Base-by-base conservation (phyloP, 2,797 vertebrate genomes). In the Cottoperca gobio region DNA sequence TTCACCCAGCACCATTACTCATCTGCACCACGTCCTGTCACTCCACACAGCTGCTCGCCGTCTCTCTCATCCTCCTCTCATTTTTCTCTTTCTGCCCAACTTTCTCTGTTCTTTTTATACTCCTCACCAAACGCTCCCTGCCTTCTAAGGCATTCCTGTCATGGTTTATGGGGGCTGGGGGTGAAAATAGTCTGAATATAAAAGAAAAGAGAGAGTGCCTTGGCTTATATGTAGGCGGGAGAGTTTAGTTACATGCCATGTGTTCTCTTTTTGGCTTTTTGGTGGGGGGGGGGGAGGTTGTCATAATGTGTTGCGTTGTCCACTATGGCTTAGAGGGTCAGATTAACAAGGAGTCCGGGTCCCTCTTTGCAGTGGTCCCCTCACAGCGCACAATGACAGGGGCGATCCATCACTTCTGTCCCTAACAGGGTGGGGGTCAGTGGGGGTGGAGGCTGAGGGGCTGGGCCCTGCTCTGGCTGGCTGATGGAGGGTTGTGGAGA, bases 401-500 rank as follows among this genome's bases (percentile, higher is more conserved):
- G 40, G 86, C 91, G 88, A 95, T 95, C 94, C 94, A 95, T 95
- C 95, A 94, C 85, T 86, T 81, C 83, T 93, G 90, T 92, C 92
- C 87, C 81, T 86, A 92, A 91, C 87, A 92, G 92, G 94, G 93
- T 95, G 96, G 96, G 96, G 92, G 91, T 92, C 92, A 87, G 81
- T 84, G 86, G 86, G 88, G 87, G 88, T 84, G 86, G 89, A 73
- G 81, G 89, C 82, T 33, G 54, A 33, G 26, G 76, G 65, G 67
- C 88, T 53, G 70, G 74, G 73, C 50, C 71, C 37, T 28, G 66
- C 81, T 82, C 84, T 84, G 70, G 69, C 88, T 79, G 78, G 81
- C 82, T 90, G 86, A 91, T 80, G 81, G 81, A 86, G 84, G 70
- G 70, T 55, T 83, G 78, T 23, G 23, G 77, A 77, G 87, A 92